Evolutionary conservation across 2,113 vertebrate genomes (phyloP).

Genomic region (Myotis davidii): DNA sequence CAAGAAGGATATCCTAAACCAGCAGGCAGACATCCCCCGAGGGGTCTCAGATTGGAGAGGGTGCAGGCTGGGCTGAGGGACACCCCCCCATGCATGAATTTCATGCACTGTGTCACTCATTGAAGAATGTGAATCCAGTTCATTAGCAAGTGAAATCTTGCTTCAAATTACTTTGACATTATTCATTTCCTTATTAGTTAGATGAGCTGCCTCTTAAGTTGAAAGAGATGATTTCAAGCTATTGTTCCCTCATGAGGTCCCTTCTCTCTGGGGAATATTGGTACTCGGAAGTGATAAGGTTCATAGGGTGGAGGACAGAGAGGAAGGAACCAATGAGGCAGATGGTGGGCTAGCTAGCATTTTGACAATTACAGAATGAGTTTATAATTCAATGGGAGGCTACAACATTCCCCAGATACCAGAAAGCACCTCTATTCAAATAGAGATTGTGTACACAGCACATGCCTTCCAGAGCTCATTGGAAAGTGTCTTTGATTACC

Average conservation of each 20-base stretch:
- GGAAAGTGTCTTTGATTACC: slow-evolving; percentile 2
- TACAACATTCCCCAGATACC: background rate
- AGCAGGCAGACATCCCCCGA: too few species aligned
- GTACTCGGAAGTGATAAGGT: background rate
- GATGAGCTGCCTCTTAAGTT: background rate
- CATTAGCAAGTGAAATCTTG: background rate
- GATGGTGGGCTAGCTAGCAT: background rate
- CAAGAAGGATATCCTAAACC: too few species aligned
- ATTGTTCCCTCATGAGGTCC: background rate
- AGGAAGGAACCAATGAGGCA: background rate
- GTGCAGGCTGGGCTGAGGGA: too few species aligned
- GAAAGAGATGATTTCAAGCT: background rate
- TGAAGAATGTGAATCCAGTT: background rate
- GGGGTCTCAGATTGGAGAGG: too few species aligned
- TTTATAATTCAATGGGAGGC: background rate
- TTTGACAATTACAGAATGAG: background rate
- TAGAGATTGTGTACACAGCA: background rate
- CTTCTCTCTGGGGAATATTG: background rate
- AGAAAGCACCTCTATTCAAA: slow-evolving; percentile 13
- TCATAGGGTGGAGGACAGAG: background rate
- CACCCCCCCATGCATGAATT: too few species aligned
- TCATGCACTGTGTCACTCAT: too few species aligned
- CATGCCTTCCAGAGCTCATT: background rate
- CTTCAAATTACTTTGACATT: background rate
- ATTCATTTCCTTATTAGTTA: background rate